Percentiles rank a stretch among this genome's conserved stretches.
Evolutionary conservation across 2,797 vertebrate species (phyloP).

Genomic region (Gymnodraco acuticeps): DNA sequence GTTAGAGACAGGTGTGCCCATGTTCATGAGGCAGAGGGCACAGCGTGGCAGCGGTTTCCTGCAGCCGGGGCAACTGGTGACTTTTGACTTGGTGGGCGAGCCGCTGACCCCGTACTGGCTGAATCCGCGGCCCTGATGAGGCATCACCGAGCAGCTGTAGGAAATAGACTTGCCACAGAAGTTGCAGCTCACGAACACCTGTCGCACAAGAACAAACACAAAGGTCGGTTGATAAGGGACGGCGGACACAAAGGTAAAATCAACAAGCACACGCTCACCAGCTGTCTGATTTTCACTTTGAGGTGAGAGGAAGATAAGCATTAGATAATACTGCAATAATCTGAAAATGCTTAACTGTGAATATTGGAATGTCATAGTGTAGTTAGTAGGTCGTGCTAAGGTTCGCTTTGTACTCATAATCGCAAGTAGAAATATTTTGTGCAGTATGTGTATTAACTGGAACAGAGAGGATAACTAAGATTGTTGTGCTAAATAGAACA

Average conservation of each 20-base stretch:
- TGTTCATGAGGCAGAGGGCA: constrained; percentile 98
- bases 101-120: constrained; percentile 98
- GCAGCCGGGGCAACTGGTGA: constrained; percentile 98
- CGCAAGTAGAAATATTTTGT: neutral
- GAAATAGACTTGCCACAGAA: constrained; percentile 99
- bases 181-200: constrained; percentile 99
- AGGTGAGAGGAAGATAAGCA: constrained; percentile 44
- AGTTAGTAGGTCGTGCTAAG: neutral
- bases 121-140: constrained; percentile 97
- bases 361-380: constrained; percentile 36
- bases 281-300: constrained; percentile 56
- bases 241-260: constrained; percentile 24
- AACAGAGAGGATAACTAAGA: constrained; percentile 2
- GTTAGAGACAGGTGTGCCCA: constrained; percentile 97
- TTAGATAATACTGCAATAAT: constrained; percentile 54
- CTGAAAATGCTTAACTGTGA: constrained; percentile 25
- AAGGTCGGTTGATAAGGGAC: constrained; percentile 61
- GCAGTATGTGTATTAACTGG: neutral
- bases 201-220: constrained; percentile 49
- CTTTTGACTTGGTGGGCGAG: constrained; percentile 98
- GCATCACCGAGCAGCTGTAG: constrained; percentile 95
- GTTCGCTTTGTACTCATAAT: neutral
- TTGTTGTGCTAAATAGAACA: neutral
- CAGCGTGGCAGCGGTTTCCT: constrained; percentile 98
- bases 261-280: constrained; percentile 41